A percentile compares a stretch with the other conserved stretches of the same genome.
These are phyloP conservation scores for Cirrhinus molitorella DNA, from an alignment of 2,797 vertebrate genomes.

Conservation along the genomic window DNA sequence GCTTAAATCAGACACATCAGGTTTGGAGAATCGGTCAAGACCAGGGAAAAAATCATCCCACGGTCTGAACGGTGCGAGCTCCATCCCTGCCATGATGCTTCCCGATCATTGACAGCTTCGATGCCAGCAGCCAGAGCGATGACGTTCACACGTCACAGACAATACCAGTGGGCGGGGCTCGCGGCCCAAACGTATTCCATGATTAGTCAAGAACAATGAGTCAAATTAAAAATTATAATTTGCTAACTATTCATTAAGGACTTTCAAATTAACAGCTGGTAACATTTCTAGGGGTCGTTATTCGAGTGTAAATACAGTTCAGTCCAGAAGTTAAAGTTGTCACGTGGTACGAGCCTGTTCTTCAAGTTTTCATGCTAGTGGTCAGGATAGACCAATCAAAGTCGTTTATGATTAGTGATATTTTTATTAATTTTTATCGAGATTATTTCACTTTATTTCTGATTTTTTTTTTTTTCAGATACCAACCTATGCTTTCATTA, in stretches of 20 bases:
- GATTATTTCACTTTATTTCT: neutral
- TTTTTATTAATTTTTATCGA: neutral
- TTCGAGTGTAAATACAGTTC: neutral
- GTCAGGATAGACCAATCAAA: neutral
- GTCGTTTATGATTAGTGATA: neutral
- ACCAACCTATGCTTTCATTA: too few relatives aligned
- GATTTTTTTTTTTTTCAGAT: too few relatives aligned
- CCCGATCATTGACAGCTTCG: neutral
- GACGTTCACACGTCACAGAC: too few relatives aligned
- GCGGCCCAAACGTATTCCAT: too few relatives aligned
- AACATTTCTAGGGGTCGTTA: neutral
- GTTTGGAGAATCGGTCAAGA: slow-evolving; percentile 85
- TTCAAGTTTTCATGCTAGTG: too few relatives aligned
- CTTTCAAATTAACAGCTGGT: neutral
- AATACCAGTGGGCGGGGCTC: neutral
- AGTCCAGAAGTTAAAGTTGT: neutral
- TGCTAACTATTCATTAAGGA: too few relatives aligned
- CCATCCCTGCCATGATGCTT: slow-evolving; percentile 84
- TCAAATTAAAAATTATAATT: neutral
- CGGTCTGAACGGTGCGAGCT: slow-evolving; percentile 87
- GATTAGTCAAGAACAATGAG: too few relatives aligned
- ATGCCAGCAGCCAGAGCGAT: neutral
- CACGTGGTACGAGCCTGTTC: neutral
- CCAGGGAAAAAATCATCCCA: slow-evolving; percentile 93
- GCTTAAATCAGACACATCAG: slow-evolving; percentile 87